phyloP scores from a whole-genome alignment of 2,888 invertebrate species.

The Leptinotarsa peninsularis region DNA sequence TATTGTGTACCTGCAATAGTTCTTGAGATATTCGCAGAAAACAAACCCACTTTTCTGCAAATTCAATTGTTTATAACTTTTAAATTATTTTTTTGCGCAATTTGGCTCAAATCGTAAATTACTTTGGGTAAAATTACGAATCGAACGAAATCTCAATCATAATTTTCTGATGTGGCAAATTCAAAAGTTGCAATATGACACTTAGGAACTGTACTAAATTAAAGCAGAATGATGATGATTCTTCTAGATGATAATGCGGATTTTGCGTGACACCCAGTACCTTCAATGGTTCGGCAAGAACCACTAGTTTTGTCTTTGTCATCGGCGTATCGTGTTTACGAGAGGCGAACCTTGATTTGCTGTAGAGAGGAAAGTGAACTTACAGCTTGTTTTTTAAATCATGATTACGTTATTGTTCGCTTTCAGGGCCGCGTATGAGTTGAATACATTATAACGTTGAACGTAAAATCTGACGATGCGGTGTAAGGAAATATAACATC shows the following conservation, averaged over 20 bases:
- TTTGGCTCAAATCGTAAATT: too few relatives aligned
- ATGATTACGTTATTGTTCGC: conserved; percentile 45
- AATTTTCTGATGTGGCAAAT: too few relatives aligned
- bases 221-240: background rate
- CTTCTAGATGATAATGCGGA: background rate
- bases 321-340: conserved; percentile 36
- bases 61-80: too few relatives aligned
- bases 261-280: conserved; percentile 29
- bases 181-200: too few relatives aligned
- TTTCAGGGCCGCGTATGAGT: conserved; percentile 41
- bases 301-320: conserved; percentile 40
- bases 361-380: conserved; percentile 46
- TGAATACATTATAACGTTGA: conserved; percentile 32
- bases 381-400: conserved; percentile 44
- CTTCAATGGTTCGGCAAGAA: conserved; percentile 35
- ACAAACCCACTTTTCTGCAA: too few relatives aligned
- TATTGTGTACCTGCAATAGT: too few relatives aligned
- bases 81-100: too few relatives aligned
- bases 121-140: too few relatives aligned
- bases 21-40: too few relatives aligned
- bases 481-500: conserved; percentile 35
- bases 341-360: conserved; percentile 40
- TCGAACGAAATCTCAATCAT: too few relatives aligned
- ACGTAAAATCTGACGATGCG: conserved; percentile 33
- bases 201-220: background rate